phyloP scores from a whole-genome alignment of 2,113 vertebrate species.

The Addax nasomaculatus region DNA sequence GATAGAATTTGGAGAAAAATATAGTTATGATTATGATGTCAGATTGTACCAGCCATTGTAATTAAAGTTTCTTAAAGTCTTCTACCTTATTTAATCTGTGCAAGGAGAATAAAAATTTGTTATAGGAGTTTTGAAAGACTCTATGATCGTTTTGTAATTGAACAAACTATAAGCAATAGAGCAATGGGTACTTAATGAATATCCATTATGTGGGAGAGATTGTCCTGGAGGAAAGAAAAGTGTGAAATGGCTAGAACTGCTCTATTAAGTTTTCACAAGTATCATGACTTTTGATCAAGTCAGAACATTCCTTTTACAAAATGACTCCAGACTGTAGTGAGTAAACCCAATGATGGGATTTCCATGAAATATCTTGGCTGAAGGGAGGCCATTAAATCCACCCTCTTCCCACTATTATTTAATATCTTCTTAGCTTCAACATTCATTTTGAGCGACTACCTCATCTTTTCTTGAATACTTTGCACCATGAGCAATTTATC shows the following conservation, averaged over 20 bases:
- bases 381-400: background rate
- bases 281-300: background rate
- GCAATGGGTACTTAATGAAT: background rate
- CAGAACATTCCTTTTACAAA: background rate
- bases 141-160: background rate
- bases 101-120: background rate
- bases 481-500: background rate
- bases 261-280: background rate
- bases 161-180: background rate
- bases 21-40: conserved; percentile 5
- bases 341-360: background rate
- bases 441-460: background rate
- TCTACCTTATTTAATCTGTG: background rate
- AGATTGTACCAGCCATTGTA: background rate
- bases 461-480: background rate
- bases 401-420: background rate
- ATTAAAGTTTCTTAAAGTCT: background rate
- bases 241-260: background rate
- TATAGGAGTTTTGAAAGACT: background rate
- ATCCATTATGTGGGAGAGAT: background rate
- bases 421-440: background rate
- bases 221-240: background rate
- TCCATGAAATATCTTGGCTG: background rate
- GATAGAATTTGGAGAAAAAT: background rate
- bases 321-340: background rate